Evolutionary conservation across 2,888 invertebrate species (phyloP).

Genomic region (Tenthredo livida): DNA sequence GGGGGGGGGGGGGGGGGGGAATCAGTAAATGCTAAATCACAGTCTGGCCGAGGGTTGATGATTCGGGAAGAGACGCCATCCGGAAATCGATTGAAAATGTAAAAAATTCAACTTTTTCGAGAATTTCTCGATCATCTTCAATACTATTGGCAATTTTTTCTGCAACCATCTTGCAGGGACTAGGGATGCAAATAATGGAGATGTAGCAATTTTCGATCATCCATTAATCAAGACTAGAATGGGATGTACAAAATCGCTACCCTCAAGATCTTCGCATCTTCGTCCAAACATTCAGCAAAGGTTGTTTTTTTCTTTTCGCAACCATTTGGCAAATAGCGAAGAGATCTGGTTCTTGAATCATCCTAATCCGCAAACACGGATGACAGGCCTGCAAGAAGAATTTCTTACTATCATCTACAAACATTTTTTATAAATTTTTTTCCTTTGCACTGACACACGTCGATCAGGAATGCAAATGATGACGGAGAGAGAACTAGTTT

Average conservation of each 20-base stretch:
- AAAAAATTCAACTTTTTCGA: neutral
- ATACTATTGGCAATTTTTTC: neutral
- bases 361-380: neutral
- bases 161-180: neutral
- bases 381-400: too few species aligned
- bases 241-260: neutral
- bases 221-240: neutral
- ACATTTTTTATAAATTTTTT: conserved; percentile 19
- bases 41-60: neutral
- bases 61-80: neutral
- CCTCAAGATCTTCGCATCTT: neutral
- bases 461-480: neutral
- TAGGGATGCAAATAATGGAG: neutral
- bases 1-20: neutral
- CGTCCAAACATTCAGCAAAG: neutral
- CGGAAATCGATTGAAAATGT: neutral
- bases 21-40: conserved; percentile 14
- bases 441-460: neutral
- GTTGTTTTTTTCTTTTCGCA: neutral
- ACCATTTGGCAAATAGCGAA: neutral
- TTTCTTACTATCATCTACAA: neutral
- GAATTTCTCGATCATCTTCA: neutral
- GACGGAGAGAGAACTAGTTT: neutral
- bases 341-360: too few species aligned
- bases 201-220: neutral